Evolutionary conservation across 2,113 vertebrate species (phyloP).

Genomic region (Carlito syrichta): DNA sequence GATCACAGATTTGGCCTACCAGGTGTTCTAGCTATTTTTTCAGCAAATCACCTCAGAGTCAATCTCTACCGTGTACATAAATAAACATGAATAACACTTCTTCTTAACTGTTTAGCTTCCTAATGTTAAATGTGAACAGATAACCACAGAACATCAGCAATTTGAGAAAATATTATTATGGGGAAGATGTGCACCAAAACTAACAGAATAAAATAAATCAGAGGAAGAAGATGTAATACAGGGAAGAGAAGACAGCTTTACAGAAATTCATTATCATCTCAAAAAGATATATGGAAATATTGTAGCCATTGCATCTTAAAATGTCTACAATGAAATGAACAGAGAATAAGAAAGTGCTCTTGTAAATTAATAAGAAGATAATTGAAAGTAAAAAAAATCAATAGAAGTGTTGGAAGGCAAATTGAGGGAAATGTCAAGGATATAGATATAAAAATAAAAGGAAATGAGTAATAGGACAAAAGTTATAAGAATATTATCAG

Average conservation of each 20-base stretch:
- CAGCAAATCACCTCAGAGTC: neutral
- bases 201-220: neutral
- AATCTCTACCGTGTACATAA: neutral
- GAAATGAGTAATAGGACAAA: neutral
- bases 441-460: neutral
- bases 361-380: neutral
- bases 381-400: neutral
- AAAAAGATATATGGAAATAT: neutral
- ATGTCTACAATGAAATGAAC: neutral
- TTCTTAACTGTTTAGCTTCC: neutral
- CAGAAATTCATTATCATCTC: neutral
- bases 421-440: neutral
- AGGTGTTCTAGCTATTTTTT: neutral
- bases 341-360: neutral
- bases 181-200: neutral
- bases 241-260: neutral
- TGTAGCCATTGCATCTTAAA: neutral
- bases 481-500: neutral
- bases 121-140: neutral
- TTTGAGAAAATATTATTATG: neutral
- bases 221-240: neutral
- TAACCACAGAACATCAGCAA: neutral
- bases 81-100: neutral
- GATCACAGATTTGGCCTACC: neutral
- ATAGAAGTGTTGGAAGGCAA: neutral